Base-by-base conservation (phyloP, 1,140 invertebrate species). In the Solenopsis invicta region DNA sequence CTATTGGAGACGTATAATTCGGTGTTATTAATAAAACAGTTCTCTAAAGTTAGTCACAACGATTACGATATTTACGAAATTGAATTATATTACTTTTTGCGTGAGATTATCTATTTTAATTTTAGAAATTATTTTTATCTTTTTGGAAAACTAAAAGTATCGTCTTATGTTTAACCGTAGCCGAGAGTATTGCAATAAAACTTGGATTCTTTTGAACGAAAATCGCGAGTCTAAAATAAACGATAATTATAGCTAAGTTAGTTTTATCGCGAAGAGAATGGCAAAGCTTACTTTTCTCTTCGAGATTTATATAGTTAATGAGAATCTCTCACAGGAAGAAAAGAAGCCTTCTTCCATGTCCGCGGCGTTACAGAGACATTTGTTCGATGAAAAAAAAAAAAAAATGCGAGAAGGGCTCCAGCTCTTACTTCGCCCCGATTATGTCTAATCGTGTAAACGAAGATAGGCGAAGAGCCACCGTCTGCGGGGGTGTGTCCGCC, bases 401-500 rank as follows among this genome's bases (percentile, higher is more conserved):
- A 29, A 48, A 69, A 5, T 13, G n/a, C 45, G 21, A 24, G n/a
- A 54, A 80, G 34, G 69, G 21, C 29, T 16, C 41, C 18, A 9
- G 0, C 29, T 54, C 48, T 81, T 76, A 29, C 24, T n/a, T 61
- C 24, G 54, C 4, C 41, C 6, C 77, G 34, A 87, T 89, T 82
- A 87, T 56, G 24, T 56, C 45, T 78, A 84, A 89, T 87, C 88
- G 54, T 52, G 78, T 29, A 84, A 84, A 84, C 52, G 88, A 82
- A 62, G 64, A 66, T 59, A 5, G 76, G n/a, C 12, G 76, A 64
- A 71, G 48, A 48, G 18, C 10, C 41, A 74, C 29, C 82, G 88
- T 71, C n/a, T 48, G 21, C 21, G 85, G 84, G 88, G 88, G 88
- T 90, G 88, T 90, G 88, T 86, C 84, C 69, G 45, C 52, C 45